Base-by-base conservation (phyloP, 2,113 vertebrate species). In the Datnioides undecimradiatus region DNA sequence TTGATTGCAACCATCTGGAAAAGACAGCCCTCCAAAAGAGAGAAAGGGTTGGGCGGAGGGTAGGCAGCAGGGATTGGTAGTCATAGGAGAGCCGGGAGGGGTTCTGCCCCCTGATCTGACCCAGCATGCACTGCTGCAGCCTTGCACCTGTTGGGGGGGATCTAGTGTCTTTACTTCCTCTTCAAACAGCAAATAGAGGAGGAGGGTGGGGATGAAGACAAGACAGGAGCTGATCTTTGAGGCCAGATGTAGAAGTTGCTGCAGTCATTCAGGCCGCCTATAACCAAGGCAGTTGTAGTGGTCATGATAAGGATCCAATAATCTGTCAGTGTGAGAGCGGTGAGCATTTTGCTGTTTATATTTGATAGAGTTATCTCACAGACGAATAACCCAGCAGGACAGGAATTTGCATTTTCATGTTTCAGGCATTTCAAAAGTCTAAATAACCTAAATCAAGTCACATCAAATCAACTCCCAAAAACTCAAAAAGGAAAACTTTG, bases 91-190 rank as follows among this genome's bases (percentile, higher is more conserved):
- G 57, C 4, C 0, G 1, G 68, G 38, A 34, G 31, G 54, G 65
- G 36, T 29, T 49, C 43, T 43, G 62, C n/a, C 57, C 69, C 41
- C 64, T 58, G 55, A 79, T 66, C 60, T 72, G 49, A 78, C 82
- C 87, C 75, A 78, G 73, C 17, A 43, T 77, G 85, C 72, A 78
- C 23, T 75, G 57, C 84, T 77, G 34, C 46, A 38, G 55, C 33
- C 69, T 69, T 70, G 82, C 90, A 91, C 87, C 89, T 91, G 90
- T 79, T 86, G 76, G 60, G 72, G 46, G 58, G 11, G 68, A 77
- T 90, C 74, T 54, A 68, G 63, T 79, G 78, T 83, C 86, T 48
- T 21, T 36, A 77, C 84, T 80, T 87, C 77, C 80, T 80, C 68
- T 70, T 49, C 51, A 66, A 60, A 76, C 59, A 76, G 72, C 60